Percentiles rank a stretch among this genome's conserved stretches.
Conservation (phyloP, 2,888 invertebrate genomes). For the Craniophora ligustri region DNA sequence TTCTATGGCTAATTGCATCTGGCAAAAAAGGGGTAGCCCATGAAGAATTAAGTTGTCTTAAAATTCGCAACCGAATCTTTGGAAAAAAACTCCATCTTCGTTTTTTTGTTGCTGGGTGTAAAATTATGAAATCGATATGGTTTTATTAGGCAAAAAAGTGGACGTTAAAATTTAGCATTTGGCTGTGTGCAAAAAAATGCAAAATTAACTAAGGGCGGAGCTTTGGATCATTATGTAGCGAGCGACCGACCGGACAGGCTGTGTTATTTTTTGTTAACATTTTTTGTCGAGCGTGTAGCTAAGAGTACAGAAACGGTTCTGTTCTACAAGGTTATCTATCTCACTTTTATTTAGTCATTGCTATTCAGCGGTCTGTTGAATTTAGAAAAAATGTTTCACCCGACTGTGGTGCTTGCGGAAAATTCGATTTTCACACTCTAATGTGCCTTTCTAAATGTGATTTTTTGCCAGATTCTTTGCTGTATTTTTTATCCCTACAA, state of each 20-base stretch:
- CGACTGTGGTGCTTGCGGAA: conserved; percentile 60
- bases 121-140: conserved; percentile 70
- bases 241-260: conserved; percentile 72
- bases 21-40: conserved; percentile 52
- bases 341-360: conserved; percentile 68
- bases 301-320: conserved; percentile 76
- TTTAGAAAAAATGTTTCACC: conserved; percentile 65
- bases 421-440: conserved; percentile 71
- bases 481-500: neutral
- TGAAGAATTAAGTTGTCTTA: conserved; percentile 50
- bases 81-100: conserved; percentile 41
- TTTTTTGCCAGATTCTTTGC: conserved; percentile 12
- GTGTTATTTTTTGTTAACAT: conserved; percentile 76
- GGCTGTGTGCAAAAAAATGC: conserved; percentile 66
- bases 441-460: conserved; percentile 27
- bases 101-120: conserved; percentile 41
- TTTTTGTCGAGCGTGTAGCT: conserved; percentile 77
- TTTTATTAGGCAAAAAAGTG: conserved; percentile 56
- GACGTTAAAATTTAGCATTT: conserved; percentile 62
- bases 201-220: conserved; percentile 78
- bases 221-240: conserved; percentile 81
- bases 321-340: conserved; percentile 79
- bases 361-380: conserved; percentile 72
- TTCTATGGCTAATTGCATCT: conserved; percentile 44
- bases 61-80: conserved; percentile 42